Evolutionary conservation across 2,113 vertebrate genomes (phyloP).

Genomic region (Lampris megalopsis): DNA sequence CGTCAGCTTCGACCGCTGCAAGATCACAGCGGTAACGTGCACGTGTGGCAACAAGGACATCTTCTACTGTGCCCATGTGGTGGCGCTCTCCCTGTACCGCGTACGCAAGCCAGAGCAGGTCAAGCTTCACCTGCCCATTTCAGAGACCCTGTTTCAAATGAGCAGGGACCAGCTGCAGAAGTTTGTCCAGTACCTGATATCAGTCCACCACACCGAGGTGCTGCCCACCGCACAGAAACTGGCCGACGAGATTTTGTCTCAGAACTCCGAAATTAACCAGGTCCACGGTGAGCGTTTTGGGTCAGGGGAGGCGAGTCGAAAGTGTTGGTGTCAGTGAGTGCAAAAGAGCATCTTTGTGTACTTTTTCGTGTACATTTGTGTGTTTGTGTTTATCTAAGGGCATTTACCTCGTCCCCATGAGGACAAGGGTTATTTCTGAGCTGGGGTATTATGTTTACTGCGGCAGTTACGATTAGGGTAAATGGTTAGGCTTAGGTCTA

Average conservation of each 20-base stretch:
- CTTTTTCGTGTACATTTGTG: too few relatives aligned
- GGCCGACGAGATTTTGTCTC: slow-evolving; percentile 98
- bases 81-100: slow-evolving; percentile 96
- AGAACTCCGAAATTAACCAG: slow-evolving; percentile 99
- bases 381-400: background rate
- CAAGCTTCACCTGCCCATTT: slow-evolving; percentile 99
- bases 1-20: slow-evolving; percentile 99
- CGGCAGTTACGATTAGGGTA: too few relatives aligned
- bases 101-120: slow-evolving; percentile 98
- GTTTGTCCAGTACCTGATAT: slow-evolving; percentile 99
- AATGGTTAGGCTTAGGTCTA: too few relatives aligned
- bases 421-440: too few relatives aligned
- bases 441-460: background rate
- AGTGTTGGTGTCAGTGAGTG: slow-evolving; percentile 12
- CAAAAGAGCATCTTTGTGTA: too few relatives aligned
- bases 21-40: slow-evolving; percentile 99
- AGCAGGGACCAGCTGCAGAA: slow-evolving; percentile 99
- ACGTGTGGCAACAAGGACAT: slow-evolving; percentile 99
- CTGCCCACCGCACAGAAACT: slow-evolving; percentile 98
- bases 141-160: slow-evolving; percentile 99
- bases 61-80: slow-evolving; percentile 98
- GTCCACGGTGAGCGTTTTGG: slow-evolving; percentile 97
- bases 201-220: slow-evolving; percentile 98
- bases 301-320: too few relatives aligned
- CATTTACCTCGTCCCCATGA: background rate